Conservation (phyloP, 2,113 vertebrate genomes). For the Dasyprocta punctata region DNA sequence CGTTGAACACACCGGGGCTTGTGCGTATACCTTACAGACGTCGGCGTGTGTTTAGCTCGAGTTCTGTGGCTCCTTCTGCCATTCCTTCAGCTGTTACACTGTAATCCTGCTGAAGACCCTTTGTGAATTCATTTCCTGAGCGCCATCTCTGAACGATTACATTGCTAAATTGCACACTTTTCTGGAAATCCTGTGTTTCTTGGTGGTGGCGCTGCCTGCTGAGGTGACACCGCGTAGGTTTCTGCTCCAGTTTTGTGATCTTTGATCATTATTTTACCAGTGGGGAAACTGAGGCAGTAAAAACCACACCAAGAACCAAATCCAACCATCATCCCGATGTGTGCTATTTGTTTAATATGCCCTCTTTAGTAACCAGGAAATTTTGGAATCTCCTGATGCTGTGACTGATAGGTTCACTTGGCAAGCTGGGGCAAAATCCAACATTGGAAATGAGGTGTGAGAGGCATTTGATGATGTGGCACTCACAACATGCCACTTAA, state of each 20-base stretch:
- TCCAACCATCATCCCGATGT: not conserved
- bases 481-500: not conserved
- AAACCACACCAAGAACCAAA: not conserved
- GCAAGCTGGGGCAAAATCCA: conserved; percentile 34
- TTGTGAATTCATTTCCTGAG: not conserved
- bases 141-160: accelerated
- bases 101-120: not conserved
- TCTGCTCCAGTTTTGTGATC: not conserved
- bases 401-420: not conserved
- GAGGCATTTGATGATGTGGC: not conserved
- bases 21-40: accelerated
- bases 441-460: not conserved
- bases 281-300: not conserved
- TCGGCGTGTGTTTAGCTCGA: not conserved
- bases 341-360: not conserved
- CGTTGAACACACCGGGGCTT: accelerated
- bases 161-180: not conserved
- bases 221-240: not conserved
- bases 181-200: not conserved
- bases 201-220: not conserved
- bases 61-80: not conserved
- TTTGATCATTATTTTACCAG: conserved; percentile 22
- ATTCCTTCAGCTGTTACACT: not conserved
- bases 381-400: conserved; percentile 4
- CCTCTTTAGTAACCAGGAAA: not conserved